Conservation (phyloP, 2,888 invertebrate genomes). For the Cryptophagus acutangulus region DNA sequence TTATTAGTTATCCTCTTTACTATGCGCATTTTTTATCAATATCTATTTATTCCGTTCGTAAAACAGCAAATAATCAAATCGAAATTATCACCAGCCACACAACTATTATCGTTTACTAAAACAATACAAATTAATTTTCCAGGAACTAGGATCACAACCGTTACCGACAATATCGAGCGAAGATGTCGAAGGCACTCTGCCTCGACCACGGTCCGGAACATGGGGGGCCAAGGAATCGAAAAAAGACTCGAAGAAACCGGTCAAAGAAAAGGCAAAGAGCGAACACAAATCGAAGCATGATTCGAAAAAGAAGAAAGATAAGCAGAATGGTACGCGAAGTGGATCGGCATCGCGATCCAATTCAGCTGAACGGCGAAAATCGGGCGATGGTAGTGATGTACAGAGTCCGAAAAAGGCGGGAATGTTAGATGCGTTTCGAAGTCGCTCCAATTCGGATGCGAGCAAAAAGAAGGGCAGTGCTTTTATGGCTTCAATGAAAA, state of each 20-base stretch:
- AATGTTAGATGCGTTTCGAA: constrained; percentile 63
- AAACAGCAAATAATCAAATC: too few relatives aligned
- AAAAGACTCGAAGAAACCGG: constrained; percentile 14
- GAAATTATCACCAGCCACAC: too few relatives aligned
- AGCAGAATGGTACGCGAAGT: constrained; percentile 42
- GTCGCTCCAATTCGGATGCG: constrained; percentile 70
- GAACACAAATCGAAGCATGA: constrained; percentile 33
- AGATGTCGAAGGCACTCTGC: constrained; percentile 46
- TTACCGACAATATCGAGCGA: constrained; percentile 52
- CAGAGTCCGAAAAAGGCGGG: constrained; percentile 56
- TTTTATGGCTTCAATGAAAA: constrained; percentile 82
- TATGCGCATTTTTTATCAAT: too few relatives aligned
- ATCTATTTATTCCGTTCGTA: too few relatives aligned
- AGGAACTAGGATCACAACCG: constrained; percentile 62
- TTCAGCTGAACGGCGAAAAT: constrained; percentile 44
- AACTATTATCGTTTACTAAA: too few relatives aligned
- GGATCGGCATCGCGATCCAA: constrained; percentile 46
- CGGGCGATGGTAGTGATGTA: constrained; percentile 31
- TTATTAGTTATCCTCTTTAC: too few relatives aligned
- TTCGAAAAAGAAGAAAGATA: constrained; percentile 36
- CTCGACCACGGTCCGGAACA: constrained; percentile 61
- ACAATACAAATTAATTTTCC: too few relatives aligned
- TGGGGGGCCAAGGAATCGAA: constrained; percentile 50
- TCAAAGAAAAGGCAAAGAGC: constrained; percentile 8
- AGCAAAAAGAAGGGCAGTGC: constrained; percentile 56